Base-by-base conservation (phyloP, 2,888 invertebrate species). In the Tridacna gigas region DNA sequence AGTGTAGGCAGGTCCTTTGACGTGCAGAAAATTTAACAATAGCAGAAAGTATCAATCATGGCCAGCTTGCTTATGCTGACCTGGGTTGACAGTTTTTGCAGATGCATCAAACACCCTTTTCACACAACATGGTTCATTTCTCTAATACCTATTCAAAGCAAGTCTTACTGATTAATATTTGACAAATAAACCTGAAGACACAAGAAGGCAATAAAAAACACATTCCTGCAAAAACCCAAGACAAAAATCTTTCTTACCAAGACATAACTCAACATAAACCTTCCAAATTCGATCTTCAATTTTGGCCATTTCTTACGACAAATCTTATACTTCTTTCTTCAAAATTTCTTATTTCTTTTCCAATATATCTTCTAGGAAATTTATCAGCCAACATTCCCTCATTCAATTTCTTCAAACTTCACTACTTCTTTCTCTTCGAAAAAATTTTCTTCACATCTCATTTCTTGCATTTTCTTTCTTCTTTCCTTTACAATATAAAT, bases 401-500 rank as follows among this genome's bases (percentile, higher is more conserved):
- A 61, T 47, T 45, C 25, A 69, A 69, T 51, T 51, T 71, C 71
- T 71, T 71, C 71, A 71, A 71, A 22, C 65, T 45, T 65, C 65
- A 47, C 47, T 60, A 78, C 28, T 71, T 61, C 28, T n/a, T 61
- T 60, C 71, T 73, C 71, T 71, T 71, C 61, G 47, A 37, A 37
- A 28, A n/a, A 66, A 22, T 12, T 66, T 66, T 73, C 71, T 69
- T 77, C 77, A 77, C 20, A 69, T 51, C 48, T 66, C 60, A 47
- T 37, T 37, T 84, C 84, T 80, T 84, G 80, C 0, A 74, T 74
- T 84, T 84, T 84, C 84, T 84, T 67, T 84, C 84, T 84, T 84
- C 84, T 63, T 74, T 77, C 78, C 84, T 84, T 84, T 26, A 80
- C 74, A 80, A 78, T 65, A 84, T 45, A 77, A 77, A 69, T 56